phyloP scores from a whole-genome alignment of 2,888 invertebrate species.

The Gonocerus acuteangulatus region DNA sequence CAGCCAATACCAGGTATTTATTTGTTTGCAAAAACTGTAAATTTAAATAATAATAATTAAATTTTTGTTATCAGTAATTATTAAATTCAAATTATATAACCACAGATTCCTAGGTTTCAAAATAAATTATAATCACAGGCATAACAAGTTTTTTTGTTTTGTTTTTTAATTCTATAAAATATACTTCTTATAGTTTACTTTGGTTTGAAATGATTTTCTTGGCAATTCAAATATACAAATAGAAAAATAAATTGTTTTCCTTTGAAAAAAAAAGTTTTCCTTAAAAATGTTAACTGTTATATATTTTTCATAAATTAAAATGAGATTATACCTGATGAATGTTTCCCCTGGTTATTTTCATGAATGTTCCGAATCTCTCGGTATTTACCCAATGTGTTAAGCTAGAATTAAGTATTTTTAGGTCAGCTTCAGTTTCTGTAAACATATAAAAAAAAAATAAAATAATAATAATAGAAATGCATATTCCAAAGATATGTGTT shows the following conservation, averaged over 20 bases:
- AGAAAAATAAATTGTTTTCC: too few relatives aligned
- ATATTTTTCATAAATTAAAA: too few relatives aligned
- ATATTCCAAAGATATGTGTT: too few relatives aligned
- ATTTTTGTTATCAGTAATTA: too few relatives aligned
- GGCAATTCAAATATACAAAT: too few relatives aligned
- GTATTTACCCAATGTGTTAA: constrained; percentile 81
- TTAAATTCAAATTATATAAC: background rate
- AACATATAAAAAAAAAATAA: too few relatives aligned
- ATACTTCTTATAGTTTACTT: background rate
- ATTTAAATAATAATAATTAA: background rate
- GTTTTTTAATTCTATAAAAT: background rate
- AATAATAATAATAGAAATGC: too few relatives aligned
- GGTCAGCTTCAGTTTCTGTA: constrained; percentile 33
- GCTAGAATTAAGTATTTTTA: constrained; percentile 55
- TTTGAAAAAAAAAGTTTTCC: too few relatives aligned
- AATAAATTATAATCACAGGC: too few relatives aligned
- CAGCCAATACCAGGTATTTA: constrained; percentile 79
- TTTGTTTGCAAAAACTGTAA: constrained; percentile 68
- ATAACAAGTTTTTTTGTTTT: too few relatives aligned
- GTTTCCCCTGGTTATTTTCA: constrained; percentile 76
- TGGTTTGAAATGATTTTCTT: background rate
- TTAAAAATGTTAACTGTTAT: too few relatives aligned
- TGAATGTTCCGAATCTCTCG: constrained; percentile 82
- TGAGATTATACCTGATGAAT: constrained; percentile 44
- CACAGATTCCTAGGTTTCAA: too few relatives aligned